phyloP scores from a whole-genome alignment of 2,113 vertebrate species.

The Rhinichthys klamathensis region DNA sequence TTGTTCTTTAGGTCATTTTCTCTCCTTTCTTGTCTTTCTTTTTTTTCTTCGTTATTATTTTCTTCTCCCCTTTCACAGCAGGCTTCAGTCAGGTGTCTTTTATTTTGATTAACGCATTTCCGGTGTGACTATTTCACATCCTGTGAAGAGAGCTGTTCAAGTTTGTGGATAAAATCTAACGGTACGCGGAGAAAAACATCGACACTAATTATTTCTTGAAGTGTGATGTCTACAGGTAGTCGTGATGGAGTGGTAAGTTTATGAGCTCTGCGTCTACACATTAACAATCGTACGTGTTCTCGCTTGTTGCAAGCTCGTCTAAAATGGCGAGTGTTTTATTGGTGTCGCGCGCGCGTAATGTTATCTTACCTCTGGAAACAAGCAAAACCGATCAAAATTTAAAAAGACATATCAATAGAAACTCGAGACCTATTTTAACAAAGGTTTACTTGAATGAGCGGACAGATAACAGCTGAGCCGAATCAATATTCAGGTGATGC shows the following conservation, averaged over 20 bases:
- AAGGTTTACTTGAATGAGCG: neutral
- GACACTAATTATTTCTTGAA: neutral
- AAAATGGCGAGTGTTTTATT: slow-evolving; percentile 50
- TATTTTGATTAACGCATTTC: slow-evolving; percentile 19
- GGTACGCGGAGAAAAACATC: neutral
- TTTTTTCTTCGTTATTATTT: neutral
- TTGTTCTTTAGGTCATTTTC: neutral
- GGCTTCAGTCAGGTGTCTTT: neutral
- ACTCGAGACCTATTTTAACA: neutral
- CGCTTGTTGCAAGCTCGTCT: neutral
- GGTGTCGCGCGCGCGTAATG: neutral
- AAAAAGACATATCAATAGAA: neutral
- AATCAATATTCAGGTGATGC: neutral
- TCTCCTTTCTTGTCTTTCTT: neutral
- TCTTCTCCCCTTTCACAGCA: neutral
- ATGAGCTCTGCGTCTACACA: neutral
- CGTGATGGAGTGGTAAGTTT: slow-evolving; percentile 48
- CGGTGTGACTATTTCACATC: neutral
- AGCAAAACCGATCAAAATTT: neutral
- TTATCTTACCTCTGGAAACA: neutral
- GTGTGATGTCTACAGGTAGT: slow-evolving; percentile 41
- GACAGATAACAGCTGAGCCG: neutral
- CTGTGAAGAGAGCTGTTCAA: neutral
- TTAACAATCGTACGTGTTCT: neutral
- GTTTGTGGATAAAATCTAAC: neutral